phyloP scores from a whole-genome alignment of 2,113 vertebrate genomes.

The Poeciliopsis occidentalis region DNA sequence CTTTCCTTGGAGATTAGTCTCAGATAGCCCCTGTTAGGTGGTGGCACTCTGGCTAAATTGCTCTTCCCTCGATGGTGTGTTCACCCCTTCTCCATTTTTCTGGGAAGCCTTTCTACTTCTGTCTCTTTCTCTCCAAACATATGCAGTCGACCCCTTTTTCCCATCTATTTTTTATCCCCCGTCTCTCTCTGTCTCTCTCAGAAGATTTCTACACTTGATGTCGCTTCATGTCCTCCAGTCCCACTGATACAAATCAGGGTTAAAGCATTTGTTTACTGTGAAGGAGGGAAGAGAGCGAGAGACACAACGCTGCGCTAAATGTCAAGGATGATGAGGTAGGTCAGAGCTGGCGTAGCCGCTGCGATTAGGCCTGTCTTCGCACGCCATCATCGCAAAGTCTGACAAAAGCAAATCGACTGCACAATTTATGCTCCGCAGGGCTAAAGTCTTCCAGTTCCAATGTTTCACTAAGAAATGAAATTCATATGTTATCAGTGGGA shows the following conservation, averaged over 20 bases:
- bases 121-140: neutral
- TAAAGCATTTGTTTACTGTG: conserved; percentile 69
- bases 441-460: conserved; percentile 39
- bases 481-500: conserved; percentile 61
- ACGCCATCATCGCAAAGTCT: conserved; percentile 61
- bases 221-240: conserved; percentile 49
- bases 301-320: conserved; percentile 60
- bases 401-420: conserved; percentile 46
- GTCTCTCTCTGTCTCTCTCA: conserved; percentile 15
- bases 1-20: conserved; percentile 77
- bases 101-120: neutral
- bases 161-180: conserved; percentile 1
- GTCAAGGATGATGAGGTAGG: conserved; percentile 78
- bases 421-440: conserved; percentile 48
- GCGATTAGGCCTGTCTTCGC: conserved; percentile 57
- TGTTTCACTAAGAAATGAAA: conserved; percentile 63
- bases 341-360: conserved; percentile 57
- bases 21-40: conserved; percentile 64
- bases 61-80: conserved; percentile 28
- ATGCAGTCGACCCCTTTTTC: neutral
- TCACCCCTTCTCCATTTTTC: conserved; percentile 13
- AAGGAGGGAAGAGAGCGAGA: conserved; percentile 30
- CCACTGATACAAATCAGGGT: conserved; percentile 68
- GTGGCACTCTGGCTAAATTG: conserved; percentile 55
- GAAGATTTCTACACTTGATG: conserved; percentile 44